A percentile compares a stretch with the other conserved stretches of the same genome.
Conservation (phyloP, 2,888 invertebrate genomes). For the Mythimna loreyi region DNA sequence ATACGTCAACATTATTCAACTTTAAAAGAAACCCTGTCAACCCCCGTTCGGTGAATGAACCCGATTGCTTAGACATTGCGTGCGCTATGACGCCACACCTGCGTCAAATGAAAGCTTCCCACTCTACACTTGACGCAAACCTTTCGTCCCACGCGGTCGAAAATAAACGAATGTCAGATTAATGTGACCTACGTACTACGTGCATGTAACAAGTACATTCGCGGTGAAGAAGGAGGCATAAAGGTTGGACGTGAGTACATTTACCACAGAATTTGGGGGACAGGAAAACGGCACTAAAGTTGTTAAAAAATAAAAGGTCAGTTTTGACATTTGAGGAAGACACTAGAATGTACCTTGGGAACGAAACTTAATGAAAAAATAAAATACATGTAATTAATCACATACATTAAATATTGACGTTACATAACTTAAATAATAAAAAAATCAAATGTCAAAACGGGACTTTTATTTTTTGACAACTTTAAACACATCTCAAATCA, state of each 20-base stretch:
- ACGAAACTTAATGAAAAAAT: too few relatives aligned
- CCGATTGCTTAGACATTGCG: constrained; percentile 26
- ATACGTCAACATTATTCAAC: constrained; percentile 4
- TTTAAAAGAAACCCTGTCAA: constrained; percentile 10
- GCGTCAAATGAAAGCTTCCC: constrained; percentile 46
- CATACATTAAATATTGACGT: too few relatives aligned
- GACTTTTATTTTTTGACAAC: too few relatives aligned
- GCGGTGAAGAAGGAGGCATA: background rate
- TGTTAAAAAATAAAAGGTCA: too few relatives aligned
- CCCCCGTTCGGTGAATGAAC: constrained; percentile 11
- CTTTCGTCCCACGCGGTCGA: constrained; percentile 36
- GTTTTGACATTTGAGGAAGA: too few relatives aligned
- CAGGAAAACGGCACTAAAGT: constrained; percentile 39
- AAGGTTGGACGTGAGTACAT: constrained; percentile 39
- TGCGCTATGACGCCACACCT: constrained; percentile 45
- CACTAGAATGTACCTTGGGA: too few relatives aligned
- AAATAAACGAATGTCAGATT: constrained; percentile 45
- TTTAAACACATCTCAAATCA: too few relatives aligned
- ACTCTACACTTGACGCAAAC: constrained; percentile 48
- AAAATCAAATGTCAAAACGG: too few relatives aligned
- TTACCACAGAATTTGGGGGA: constrained; percentile 20
- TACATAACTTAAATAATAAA: too few relatives aligned
- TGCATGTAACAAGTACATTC: background rate
- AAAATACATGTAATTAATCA: too few relatives aligned
- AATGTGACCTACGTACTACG: constrained; percentile 30